phyloP scores from a whole-genome alignment of 2,797 vertebrate genomes.

The Galaxias olidus region DNA sequence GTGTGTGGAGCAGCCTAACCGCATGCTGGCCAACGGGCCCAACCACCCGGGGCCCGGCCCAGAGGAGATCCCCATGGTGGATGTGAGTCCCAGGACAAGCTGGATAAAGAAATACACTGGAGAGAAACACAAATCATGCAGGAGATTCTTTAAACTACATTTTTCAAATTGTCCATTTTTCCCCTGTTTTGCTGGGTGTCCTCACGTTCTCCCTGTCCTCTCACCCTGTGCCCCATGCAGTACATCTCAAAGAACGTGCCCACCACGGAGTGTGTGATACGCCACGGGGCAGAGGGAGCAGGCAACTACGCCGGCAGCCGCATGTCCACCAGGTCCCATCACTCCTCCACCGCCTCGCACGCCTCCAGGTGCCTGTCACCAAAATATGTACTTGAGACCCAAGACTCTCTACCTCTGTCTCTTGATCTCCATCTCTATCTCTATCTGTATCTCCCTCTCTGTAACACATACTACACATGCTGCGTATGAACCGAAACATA shows the following conservation, averaged over 20 bases:
- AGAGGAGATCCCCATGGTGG: conserved; percentile 94
- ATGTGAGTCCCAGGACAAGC: conserved; percentile 78
- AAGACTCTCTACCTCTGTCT: neutral
- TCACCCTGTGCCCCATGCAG: conserved; percentile 58
- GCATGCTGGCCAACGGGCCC: conserved; percentile 86
- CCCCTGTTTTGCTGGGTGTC: too few relatives aligned
- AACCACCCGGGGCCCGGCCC: conserved; percentile 85
- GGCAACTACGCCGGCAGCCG: conserved; percentile 90
- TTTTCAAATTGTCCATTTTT: too few relatives aligned
- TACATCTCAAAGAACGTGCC: conserved; percentile 92
- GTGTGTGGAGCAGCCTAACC: conserved; percentile 91
- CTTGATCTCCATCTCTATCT: neutral
- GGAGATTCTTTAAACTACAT: too few relatives aligned
- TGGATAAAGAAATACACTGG: neutral
- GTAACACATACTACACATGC: too few relatives aligned
- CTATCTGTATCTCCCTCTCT: neutral
- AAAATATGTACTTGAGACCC: neutral
- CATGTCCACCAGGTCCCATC: conserved; percentile 92
- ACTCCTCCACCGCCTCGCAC: conserved; percentile 93
- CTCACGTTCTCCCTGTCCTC: conserved; percentile 23
- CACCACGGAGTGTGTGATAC: conserved; percentile 90
- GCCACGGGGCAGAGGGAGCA: conserved; percentile 89
- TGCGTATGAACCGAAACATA: neutral
- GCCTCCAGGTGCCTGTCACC: conserved; percentile 85
- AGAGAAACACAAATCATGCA: neutral